A percentile compares a stretch with the other conserved stretches of the same genome.
Conservation (phyloP, 2,113 vertebrate species). For the Ciconia maguari region DNA sequence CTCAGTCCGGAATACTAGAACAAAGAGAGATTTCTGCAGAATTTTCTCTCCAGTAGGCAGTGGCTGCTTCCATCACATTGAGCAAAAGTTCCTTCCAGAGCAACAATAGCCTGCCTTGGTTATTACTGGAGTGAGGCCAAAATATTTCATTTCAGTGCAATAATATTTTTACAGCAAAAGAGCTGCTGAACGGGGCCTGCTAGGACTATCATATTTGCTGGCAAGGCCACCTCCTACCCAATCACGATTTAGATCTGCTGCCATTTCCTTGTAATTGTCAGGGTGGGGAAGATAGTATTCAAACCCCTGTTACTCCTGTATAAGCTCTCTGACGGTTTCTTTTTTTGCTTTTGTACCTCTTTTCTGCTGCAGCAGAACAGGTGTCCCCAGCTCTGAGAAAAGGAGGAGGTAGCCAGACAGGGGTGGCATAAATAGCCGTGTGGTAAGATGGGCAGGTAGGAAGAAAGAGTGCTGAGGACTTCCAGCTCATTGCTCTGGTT, state of each 20-base stretch:
- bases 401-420: background rate
- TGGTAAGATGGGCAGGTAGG: background rate
- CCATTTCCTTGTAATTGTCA: background rate
- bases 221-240: background rate
- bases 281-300: background rate
- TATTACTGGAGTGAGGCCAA: constrained; percentile 20
- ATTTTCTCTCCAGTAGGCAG: background rate
- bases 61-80: background rate
- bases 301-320: background rate
- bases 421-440: background rate
- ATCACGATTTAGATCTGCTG: background rate
- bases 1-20: background rate
- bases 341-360: background rate
- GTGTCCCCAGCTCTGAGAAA: background rate
- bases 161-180: constrained; percentile 22
- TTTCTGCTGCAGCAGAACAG: background rate
- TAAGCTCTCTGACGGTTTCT: background rate
- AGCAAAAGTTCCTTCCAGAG: background rate
- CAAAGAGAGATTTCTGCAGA: background rate
- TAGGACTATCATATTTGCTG: background rate
- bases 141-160: constrained; percentile 9
- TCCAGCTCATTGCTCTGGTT: background rate
- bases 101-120: background rate
- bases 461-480: background rate
- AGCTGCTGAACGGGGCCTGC: background rate